Base-by-base conservation (phyloP, 2,113 vertebrate species). In the Psittacula cyanocephala region DNA sequence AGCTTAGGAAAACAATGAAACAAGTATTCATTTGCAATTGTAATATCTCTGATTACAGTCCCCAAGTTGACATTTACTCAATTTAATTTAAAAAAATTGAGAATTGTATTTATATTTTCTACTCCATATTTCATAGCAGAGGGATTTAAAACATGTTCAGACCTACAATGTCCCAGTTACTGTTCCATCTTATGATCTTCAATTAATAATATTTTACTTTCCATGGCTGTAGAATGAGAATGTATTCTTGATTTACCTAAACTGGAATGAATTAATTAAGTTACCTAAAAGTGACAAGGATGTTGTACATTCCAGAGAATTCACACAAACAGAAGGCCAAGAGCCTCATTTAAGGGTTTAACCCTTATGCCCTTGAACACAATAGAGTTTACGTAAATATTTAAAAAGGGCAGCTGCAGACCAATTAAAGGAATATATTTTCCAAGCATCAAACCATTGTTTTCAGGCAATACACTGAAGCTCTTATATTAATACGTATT, bases 361-460 rank as follows among this genome's bases (percentile, higher is more conserved):
- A 91, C 81, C 87, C 43, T 43, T 65, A 25, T 87, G 67, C 67
- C 81, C 81, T 92, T 94, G 74, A 84, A 75, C 41, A 91, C 75
- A 89, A 43, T 29, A n/a, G 84, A 86, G 81, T 94, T 92, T 95
- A 82, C 60, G 80, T 94, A 96, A 96, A 91, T 91, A 92, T 91
- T 96, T 95, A 68, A 95, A 68, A 87, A 86, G 60, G 64, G 60
- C 71, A 84, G 55, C 46, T 8, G 8, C 77, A 64, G 65, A 71
- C 89, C 95, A 95, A 70, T 96, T 95, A 95, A 85, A 92, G 78
- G 84, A 96, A 87, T 91, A 37, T 89, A 67, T 94, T 95, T 94
- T 92, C 84, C 89, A 74, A 91, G 75, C 81, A 80, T 85, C 93
- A 91, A 89, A 69, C 65, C 78, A 70, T 92, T 96, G 93, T 97